Evolutionary conservation across 2,797 vertebrate species (phyloP).

Genomic region (Tenualosa ilisha): DNA sequence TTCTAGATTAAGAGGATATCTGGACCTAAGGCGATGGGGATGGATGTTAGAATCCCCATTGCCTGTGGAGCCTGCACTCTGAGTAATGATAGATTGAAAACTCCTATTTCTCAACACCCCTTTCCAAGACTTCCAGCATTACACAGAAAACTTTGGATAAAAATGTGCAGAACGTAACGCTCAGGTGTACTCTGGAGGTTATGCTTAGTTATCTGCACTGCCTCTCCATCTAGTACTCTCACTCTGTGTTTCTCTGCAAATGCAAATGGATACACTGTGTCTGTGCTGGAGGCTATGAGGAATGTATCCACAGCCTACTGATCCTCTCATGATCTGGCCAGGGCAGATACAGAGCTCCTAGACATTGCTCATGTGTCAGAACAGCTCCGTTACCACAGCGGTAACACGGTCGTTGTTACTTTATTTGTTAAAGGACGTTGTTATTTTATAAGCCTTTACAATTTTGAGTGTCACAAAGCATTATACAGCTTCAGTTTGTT

Average conservation of each 20-base stretch:
- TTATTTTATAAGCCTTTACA: no score
- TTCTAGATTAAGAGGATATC: constrained; percentile 1
- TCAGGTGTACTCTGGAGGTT: background rate
- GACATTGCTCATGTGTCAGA: no score
- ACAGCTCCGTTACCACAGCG: no score
- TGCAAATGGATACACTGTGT: background rate
- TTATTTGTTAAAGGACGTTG: no score
- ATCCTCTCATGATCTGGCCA: no score
- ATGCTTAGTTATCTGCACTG: background rate
- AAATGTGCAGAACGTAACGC: background rate
- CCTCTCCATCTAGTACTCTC: background rate
- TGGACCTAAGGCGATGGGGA: background rate
- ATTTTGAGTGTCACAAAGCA: no score
- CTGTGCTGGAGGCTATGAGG: background rate
- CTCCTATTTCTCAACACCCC: background rate
- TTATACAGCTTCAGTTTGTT: no score
- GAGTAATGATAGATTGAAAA: constrained; percentile 10
- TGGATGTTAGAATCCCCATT: background rate
- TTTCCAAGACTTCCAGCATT: background rate
- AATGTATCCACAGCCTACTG: background rate
- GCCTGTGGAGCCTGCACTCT: background rate
- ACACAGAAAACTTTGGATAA: background rate
- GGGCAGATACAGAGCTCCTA: no score
- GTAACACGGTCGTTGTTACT: no score
- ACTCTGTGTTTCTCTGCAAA: background rate